A percentile compares a stretch with the other conserved stretches of the same genome.
These are phyloP conservation scores for Neodiprion fabricii DNA, from an alignment of 1,140 invertebrate genomes.

Conservation along the genomic window DNA sequence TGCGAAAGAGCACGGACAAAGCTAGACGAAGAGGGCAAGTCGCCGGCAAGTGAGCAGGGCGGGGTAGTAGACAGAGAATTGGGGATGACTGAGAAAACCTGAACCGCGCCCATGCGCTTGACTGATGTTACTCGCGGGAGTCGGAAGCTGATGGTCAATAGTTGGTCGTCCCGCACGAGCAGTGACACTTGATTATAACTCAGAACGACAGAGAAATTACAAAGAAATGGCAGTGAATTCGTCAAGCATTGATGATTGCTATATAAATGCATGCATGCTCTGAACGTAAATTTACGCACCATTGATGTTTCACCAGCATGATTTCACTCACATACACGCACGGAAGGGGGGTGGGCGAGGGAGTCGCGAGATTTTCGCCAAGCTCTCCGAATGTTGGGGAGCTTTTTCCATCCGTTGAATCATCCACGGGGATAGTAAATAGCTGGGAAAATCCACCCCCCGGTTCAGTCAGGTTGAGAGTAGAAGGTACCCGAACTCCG, in stretches of 20 bases:
- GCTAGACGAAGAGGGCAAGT: background rate
- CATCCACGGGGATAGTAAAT: too few species aligned
- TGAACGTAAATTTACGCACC: background rate
- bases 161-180: slow-evolving; percentile 25
- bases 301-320: background rate
- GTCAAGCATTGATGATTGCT: too few species aligned
- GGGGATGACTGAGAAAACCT: slow-evolving; percentile 22
- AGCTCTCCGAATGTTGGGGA: background rate
- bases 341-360: too few species aligned
- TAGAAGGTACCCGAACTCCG: background rate
- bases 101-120: slow-evolving; percentile 52
- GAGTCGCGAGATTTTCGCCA: background rate
- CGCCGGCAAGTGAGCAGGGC: slow-evolving; percentile 28
- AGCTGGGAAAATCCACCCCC: background rate
- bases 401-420: too few species aligned
- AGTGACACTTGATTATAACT: background rate
- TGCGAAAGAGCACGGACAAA: too few species aligned
- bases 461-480: background rate
- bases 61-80: slow-evolving; percentile 30
- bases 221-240: background rate
- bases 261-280: too few species aligned
- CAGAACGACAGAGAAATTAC: background rate
- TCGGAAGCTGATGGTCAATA: slow-evolving; percentile 43
- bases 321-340: background rate
- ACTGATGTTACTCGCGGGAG: slow-evolving; percentile 27